Evolutionary conservation across 2,797 vertebrate species (phyloP).

Genomic region (Poecilia picta): DNA sequence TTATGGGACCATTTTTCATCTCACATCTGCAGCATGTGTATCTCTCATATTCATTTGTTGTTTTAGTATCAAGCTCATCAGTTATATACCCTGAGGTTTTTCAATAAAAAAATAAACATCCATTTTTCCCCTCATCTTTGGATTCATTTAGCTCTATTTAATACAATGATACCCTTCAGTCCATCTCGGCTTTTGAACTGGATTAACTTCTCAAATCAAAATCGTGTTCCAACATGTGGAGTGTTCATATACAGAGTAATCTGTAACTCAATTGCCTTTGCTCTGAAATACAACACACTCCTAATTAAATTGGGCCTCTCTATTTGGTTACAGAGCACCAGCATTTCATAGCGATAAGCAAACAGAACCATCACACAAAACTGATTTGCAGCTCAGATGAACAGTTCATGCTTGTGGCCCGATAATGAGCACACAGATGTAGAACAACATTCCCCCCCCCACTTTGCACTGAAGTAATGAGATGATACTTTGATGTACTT

Average conservation of each 20-base stretch:
- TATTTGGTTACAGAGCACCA: background rate
- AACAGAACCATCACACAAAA: background rate
- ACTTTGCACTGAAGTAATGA: conserved; percentile 45
- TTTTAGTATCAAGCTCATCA: background rate
- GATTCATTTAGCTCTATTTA: background rate
- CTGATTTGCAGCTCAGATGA: background rate
- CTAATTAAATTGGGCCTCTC: background rate
- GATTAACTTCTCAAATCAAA: background rate
- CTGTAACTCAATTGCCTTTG: background rate
- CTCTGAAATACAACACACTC: background rate
- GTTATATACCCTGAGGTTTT: background rate
- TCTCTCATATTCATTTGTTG: background rate
- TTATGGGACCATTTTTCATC: background rate
- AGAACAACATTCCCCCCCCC: conserved; percentile 10
- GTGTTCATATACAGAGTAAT: background rate
- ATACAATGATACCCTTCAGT: background rate
- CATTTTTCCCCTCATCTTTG: background rate
- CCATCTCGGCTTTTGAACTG: background rate
- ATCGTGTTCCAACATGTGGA: background rate
- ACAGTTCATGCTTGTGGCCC: background rate
- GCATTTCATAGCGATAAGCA: background rate
- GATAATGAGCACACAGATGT: conserved; percentile 23
- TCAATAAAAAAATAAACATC: background rate
- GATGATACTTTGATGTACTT: conserved; percentile 44
- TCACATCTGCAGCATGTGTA: background rate